Conservation (phyloP, 2,113 vertebrate species). For the Cephalophus harveyi region DNA sequence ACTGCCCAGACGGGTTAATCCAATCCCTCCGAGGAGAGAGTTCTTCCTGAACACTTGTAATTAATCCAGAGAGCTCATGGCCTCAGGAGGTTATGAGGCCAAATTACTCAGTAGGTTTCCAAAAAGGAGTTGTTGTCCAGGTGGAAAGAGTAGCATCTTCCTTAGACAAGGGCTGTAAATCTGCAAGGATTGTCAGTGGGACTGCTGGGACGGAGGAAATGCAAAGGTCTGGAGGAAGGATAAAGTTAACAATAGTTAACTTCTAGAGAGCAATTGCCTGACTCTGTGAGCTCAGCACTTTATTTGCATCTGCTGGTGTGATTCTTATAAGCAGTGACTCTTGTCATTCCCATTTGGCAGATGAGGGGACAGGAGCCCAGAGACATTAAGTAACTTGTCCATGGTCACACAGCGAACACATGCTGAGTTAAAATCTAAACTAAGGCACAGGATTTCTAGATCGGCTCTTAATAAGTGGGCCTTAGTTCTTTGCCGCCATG, state of each 20-base stretch:
- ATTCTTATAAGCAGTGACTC: background rate
- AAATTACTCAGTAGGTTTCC: background rate
- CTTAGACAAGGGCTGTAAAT: background rate
- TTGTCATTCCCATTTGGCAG: background rate
- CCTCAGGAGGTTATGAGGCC: background rate
- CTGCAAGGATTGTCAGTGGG: background rate
- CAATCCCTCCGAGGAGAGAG: background rate
- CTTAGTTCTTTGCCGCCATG: background rate
- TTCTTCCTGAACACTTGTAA: conserved; percentile 46
- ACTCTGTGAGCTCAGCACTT: background rate
- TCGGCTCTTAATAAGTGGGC: background rate
- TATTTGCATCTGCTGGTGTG: background rate
- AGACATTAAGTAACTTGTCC: background rate
- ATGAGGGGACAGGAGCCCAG: background rate
- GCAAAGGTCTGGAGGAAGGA: background rate
- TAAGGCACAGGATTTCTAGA: background rate
- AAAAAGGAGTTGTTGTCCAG: background rate
- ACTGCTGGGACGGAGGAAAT: background rate
- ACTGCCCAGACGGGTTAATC: conserved; percentile 35
- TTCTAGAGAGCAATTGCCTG: background rate
- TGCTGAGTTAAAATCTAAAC: background rate
- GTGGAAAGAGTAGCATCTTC: background rate
- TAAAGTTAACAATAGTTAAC: background rate
- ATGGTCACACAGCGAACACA: background rate
- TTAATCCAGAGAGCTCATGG: conserved; percentile 21